Conservation (phyloP, 2,797 vertebrate genomes). For the Melanotaenia parkinsoni region DNA sequence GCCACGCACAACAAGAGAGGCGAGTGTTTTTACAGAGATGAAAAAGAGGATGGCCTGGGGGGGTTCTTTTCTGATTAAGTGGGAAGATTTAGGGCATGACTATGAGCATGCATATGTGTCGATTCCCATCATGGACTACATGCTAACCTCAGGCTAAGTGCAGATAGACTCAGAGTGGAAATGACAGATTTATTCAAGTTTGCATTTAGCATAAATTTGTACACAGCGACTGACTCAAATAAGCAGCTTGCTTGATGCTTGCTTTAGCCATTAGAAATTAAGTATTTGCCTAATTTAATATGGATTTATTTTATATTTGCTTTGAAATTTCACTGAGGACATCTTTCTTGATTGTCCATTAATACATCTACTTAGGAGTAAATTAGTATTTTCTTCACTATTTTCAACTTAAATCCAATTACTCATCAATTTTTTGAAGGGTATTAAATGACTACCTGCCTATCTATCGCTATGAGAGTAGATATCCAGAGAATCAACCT, state of each 20-base stretch:
- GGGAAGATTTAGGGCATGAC: constrained; percentile 32
- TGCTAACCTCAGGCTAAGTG: constrained; percentile 21
- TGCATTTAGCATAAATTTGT: constrained; percentile 1
- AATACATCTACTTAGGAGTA: not conserved
- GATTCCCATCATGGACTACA: constrained; percentile 46
- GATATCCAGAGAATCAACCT: constrained; percentile 4
- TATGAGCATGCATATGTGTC: constrained; percentile 14
- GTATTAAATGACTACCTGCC: not conserved
- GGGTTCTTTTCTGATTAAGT: constrained; percentile 51
- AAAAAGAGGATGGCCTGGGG: constrained; percentile 31
- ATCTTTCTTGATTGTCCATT: not conserved
- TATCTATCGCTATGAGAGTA: not conserved
- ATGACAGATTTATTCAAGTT: constrained; percentile 15
- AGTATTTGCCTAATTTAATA: not conserved
- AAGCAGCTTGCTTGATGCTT: not conserved
- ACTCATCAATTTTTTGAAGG: constrained; percentile 1
- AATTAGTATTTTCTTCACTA: not conserved
- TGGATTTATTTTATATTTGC: not conserved
- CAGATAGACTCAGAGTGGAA: not conserved
- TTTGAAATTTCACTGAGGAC: not conserved
- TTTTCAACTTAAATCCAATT: not conserved
- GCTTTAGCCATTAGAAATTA: not conserved
- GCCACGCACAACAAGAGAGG: not conserved
- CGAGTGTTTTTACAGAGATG: constrained; percentile 42
- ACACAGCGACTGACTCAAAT: not conserved